Percentiles rank a stretch among this genome's conserved stretches.
phyloP scores from a whole-genome alignment of 2,888 invertebrate genomes.

The Didymodactylos carnosus region DNA sequence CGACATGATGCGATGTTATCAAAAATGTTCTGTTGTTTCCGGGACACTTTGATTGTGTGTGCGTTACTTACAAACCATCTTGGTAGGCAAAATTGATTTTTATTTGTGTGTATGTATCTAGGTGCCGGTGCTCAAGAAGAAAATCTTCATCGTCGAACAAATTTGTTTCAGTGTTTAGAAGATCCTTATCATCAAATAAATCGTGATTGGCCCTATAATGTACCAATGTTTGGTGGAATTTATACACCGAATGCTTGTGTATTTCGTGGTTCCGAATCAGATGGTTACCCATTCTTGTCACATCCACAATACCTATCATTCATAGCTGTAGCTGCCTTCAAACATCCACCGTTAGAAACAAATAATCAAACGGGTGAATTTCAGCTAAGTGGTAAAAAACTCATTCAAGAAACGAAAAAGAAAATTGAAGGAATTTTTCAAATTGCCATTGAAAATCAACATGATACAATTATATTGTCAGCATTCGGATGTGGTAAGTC shows the following conservation, averaged over 20 bases:
- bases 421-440: not conserved
- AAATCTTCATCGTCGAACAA: not conserved
- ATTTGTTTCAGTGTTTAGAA: not conserved
- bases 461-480: not conserved
- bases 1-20: too few relatives aligned
- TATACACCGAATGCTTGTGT: not conserved
- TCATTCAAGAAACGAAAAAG: not conserved
- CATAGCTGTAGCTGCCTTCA: not conserved
- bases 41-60: too few relatives aligned
- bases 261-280: not conserved
- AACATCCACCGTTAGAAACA: not conserved
- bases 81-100: not conserved
- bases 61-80: too few relatives aligned
- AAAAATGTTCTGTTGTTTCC: too few relatives aligned
- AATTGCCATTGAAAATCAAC: not conserved
- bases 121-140: not conserved
- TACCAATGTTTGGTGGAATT: not conserved
- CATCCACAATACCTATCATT: not conserved
- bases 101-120: not conserved
- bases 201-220: not conserved
- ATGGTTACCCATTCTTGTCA: not conserved
- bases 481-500: not conserved
- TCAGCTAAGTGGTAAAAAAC: not conserved
- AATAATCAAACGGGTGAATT: not conserved
- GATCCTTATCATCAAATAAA: not conserved